These are phyloP conservation scores for Elachura formosa DNA, from an alignment of 2,113 vertebrate species.

Conservation along the genomic window DNA sequence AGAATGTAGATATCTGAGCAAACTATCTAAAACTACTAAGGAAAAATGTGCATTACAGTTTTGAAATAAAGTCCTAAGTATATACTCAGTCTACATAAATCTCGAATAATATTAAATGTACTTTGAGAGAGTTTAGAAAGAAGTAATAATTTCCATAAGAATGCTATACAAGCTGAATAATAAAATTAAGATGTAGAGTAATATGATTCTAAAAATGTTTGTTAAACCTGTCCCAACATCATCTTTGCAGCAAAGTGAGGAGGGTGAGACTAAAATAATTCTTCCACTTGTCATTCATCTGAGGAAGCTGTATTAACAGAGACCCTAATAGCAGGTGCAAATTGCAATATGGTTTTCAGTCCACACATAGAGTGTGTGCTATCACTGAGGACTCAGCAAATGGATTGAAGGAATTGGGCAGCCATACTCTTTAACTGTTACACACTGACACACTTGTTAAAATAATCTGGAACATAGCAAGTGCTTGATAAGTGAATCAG, in stretches of 20 bases:
- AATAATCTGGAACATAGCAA: conserved; percentile 17
- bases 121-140: not conserved
- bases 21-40: not conserved
- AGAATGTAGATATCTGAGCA: not conserved
- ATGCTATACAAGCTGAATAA: not conserved
- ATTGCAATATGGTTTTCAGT: not conserved
- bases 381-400: not conserved
- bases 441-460: conserved; percentile 1
- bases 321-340: conserved; percentile 2
- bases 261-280: not conserved
- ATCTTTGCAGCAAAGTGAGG: not conserved
- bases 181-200: not conserved
- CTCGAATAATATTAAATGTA: not conserved
- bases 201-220: not conserved
- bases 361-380: not conserved
- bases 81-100: not conserved
- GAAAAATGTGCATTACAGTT: not conserved
- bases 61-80: not conserved
- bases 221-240: not conserved
- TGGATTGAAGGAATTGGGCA: not conserved
- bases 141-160: not conserved
- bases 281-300: not conserved
- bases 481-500: not conserved
- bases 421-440: not conserved
- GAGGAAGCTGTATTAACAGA: not conserved